phyloP scores from a whole-genome alignment of 2,888 invertebrate genomes.

The Imbricaverruca yamaguchii region DNA sequence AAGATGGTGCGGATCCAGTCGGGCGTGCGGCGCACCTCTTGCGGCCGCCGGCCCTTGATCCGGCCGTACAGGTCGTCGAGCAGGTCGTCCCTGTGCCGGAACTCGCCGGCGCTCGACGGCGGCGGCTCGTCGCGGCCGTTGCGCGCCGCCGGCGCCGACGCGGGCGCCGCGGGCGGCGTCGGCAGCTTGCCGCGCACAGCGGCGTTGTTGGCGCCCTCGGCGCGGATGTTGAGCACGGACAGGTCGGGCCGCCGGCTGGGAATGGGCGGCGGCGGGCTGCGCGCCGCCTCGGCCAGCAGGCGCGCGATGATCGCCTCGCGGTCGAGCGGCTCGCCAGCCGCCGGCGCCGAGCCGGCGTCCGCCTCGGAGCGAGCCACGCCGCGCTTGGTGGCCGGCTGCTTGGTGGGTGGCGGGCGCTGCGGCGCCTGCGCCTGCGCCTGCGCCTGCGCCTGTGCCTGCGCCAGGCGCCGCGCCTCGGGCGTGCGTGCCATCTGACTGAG shows the following conservation, averaged over 20 bases:
- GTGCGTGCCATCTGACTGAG: slow-evolving; percentile 38
- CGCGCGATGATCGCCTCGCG: slow-evolving; percentile 18
- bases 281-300: slow-evolving; percentile 12
- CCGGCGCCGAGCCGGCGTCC: not conserved
- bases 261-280: slow-evolving; percentile 16
- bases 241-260: slow-evolving; percentile 24
- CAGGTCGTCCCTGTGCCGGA: slow-evolving; percentile 24
- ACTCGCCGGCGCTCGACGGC: not conserved
- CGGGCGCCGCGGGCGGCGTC: slow-evolving; percentile 14
- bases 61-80: slow-evolving; percentile 23
- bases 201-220: not conserved
- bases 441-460: slow-evolving; percentile 26
- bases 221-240: slow-evolving; percentile 20
- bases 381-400: slow-evolving; percentile 5
- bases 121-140: slow-evolving; percentile 8
- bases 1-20: slow-evolving; percentile 43
- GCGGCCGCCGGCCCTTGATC: slow-evolving; percentile 29
- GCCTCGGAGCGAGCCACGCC: not conserved
- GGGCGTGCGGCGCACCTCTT: slow-evolving; percentile 39
- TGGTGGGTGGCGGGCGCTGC: not conserved
- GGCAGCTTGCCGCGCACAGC: slow-evolving; percentile 4
- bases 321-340: not conserved
- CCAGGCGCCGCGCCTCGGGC: slow-evolving; percentile 30
- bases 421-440: not conserved
- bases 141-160: not conserved